phyloP scores from a whole-genome alignment of 2,113 vertebrate species.

The Macaca mulatta region DNA sequence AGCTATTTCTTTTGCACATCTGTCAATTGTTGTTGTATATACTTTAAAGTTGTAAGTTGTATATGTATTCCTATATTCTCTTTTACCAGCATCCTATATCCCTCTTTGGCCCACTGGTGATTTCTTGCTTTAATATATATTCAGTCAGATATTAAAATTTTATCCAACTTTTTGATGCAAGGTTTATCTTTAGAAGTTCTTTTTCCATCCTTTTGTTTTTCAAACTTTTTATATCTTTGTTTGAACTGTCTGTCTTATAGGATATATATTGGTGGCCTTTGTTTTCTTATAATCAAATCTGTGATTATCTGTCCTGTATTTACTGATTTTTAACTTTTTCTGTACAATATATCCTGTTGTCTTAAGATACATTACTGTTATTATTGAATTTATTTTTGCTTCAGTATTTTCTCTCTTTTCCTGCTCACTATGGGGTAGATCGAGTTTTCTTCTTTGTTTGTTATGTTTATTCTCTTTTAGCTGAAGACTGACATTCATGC shows the following conservation, averaged over 20 bases:
- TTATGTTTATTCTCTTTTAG: neutral
- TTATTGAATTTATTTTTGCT: neutral
- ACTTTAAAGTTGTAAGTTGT: neutral
- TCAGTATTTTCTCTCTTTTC: neutral
- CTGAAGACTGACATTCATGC: neutral
- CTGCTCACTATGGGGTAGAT: neutral
- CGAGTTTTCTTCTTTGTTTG: neutral
- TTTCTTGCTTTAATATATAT: neutral
- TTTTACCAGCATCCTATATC: neutral
- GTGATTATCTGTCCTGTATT: neutral
- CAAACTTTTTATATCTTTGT: neutral
- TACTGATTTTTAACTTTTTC: neutral
- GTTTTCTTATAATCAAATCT: neutral
- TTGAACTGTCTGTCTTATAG: neutral
- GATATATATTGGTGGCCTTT: neutral
- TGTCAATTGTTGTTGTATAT: neutral
- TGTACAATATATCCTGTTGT: neutral
- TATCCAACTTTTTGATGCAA: neutral
- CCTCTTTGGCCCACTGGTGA: neutral
- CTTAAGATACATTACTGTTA: neutral
- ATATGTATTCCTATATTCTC: neutral
- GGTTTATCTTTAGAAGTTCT: neutral
- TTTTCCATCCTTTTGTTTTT: neutral
- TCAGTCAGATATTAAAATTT: neutral
- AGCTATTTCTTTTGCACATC: neutral